Evolutionary conservation across 2,888 invertebrate genomes (phyloP), one percentile per base, ranked within the genome.

Genomic region (Perizoma affinitatum): DNA sequence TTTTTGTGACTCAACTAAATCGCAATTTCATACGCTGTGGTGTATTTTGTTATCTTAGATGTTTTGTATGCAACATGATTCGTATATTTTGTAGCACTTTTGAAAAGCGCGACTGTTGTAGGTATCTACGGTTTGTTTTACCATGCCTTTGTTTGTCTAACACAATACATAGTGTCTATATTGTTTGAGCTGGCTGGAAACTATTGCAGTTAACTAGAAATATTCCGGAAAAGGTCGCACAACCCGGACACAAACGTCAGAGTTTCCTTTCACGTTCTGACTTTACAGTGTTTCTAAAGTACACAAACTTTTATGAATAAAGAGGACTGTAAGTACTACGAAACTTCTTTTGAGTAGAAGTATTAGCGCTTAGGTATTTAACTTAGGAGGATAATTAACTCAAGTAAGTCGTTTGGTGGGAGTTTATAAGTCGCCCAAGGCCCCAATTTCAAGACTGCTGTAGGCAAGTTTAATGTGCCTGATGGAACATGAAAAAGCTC

Each of bases 141-240:
- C 47, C 41, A 22, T 11, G 41, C 50, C 40, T 40, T 54, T 62
- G 54, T 62, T 54, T 47, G 54, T 10, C 22, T 9, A 47, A 54
- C 47, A 58, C 54, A 50, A 58, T 58, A 51, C 40, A 40, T 52
- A 38, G 33, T 43, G 6, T 22, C 22, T 22, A 58, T 60, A 65
- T 65, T 69, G 65, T 69, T 63, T 56, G 63, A 54, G 55, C 40
- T 54, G 9, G 44, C 43, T 52, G 54, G 40, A 42, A 65, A 67
- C 63, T 67, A 64, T 44, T 55, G 49, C 56, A 58, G 58, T 69
- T 64, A 69, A 69, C 63, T 60, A 65, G 57, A 61, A 58, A 64
- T 67, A 69, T 63, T 55, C 63, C 69, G 69, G 68, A 65, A 68
- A 61, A 63, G 65, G 69, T 63, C 65, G 64, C 44, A 45, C 10